phyloP scores from a whole-genome alignment of 2,797 vertebrate genomes.

The Phalanger gymnotis region DNA sequence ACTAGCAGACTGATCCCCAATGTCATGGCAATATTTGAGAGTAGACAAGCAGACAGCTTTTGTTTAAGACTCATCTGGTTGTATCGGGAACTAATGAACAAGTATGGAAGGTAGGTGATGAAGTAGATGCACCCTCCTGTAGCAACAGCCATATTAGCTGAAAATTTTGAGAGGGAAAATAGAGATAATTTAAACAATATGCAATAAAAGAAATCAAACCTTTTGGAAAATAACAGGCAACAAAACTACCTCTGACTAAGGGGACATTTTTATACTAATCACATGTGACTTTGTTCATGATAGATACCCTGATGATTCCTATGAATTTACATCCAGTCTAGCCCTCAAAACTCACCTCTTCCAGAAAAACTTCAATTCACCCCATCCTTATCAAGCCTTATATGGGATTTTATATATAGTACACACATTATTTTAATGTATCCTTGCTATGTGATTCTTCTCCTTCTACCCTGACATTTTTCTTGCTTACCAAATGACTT shows the following conservation, averaged over 20 bases:
- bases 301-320: background rate
- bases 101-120: conserved; percentile 93
- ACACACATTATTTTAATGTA: background rate
- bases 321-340: background rate
- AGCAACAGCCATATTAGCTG: conserved; percentile 92
- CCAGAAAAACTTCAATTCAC: background rate
- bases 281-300: background rate
- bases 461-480: background rate
- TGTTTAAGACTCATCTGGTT: conserved; percentile 89
- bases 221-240: background rate
- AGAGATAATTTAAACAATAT: background rate
- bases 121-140: conserved; percentile 94
- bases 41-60: conserved; percentile 93
- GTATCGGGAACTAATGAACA: conserved; percentile 91
- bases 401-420: background rate
- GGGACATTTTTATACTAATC: background rate
- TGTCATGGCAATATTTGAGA: conserved; percentile 96
- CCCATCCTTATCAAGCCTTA: background rate
- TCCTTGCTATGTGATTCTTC: background rate
- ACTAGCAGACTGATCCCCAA: conserved; percentile 95
- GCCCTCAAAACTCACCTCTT: background rate
- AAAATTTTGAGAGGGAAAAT: conserved; percentile 32
- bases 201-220: background rate
- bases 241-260: background rate
- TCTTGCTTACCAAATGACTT: background rate